Conservation (phyloP, 1,140 invertebrate species). For the Rhizoglyphus robini region DNA sequence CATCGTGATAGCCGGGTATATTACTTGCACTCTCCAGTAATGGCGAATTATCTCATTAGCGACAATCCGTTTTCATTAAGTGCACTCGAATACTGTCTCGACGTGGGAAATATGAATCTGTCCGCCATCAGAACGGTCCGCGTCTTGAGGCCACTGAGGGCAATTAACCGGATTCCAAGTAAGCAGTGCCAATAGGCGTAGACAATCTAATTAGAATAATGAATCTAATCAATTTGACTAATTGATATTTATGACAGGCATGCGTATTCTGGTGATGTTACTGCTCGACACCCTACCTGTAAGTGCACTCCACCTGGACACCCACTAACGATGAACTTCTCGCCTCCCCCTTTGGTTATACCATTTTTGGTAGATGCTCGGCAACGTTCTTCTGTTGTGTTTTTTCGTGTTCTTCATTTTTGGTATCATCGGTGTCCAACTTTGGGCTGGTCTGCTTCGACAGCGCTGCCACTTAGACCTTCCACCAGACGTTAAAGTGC, state of each 20-base stretch:
- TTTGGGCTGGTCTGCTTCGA: constrained; percentile 92
- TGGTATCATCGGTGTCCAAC: constrained; percentile 95
- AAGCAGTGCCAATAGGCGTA: constrained; percentile 42
- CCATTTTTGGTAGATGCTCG: constrained; percentile 54
- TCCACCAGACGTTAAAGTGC: constrained; percentile 31
- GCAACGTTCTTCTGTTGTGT: constrained; percentile 92
- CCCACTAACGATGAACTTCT: neutral
- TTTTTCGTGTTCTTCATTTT: constrained; percentile 99
- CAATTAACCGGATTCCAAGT: constrained; percentile 99
- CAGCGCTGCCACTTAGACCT: constrained; percentile 70
- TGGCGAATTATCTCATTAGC: neutral
- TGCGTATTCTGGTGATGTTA: constrained; percentile 95
- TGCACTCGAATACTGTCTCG: constrained; percentile 80
- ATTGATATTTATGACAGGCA: constrained; percentile 49
- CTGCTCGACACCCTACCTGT: constrained; percentile 88
- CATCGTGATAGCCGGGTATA: constrained; percentile 89
- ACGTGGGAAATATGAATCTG: constrained; percentile 93
- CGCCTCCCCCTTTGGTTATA: neutral
- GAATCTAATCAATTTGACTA: neutral
- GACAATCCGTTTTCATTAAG: constrained; percentile 36
- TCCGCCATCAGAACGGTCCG: constrained; percentile 94
- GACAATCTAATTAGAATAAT: neutral
- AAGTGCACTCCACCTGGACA: neutral
- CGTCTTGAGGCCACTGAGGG: constrained; percentile 82
- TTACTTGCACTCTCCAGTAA: neutral